Conservation (phyloP, 2,888 invertebrate species). For the Heliconius ismenius region DNA sequence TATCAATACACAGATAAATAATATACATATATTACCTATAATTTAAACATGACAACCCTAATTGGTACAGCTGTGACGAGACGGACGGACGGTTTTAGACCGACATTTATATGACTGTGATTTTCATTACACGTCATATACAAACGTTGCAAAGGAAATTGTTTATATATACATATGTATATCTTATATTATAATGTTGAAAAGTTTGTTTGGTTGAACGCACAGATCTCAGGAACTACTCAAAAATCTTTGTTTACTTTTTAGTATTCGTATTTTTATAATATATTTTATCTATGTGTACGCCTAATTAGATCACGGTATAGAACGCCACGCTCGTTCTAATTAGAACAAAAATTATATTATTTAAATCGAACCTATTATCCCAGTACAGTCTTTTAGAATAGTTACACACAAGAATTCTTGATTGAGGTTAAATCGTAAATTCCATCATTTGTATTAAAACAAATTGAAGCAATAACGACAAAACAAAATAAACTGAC, state of each 20-base stretch:
- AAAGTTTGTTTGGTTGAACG: too few species aligned
- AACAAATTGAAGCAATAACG: background rate
- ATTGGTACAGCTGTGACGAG: constrained; percentile 32
- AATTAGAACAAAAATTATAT: too few species aligned
- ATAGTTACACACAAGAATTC: too few species aligned
- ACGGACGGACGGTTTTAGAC: constrained; percentile 41
- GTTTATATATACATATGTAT: background rate
- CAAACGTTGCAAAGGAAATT: constrained; percentile 6
- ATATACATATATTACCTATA: background rate
- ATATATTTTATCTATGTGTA: too few species aligned
- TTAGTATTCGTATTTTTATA: too few species aligned
- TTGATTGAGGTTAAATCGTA: constrained; percentile 16
- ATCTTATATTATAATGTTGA: background rate
- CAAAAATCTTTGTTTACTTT: too few species aligned
- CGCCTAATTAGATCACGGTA: too few species aligned
- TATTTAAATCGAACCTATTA: too few species aligned
- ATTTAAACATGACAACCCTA: constrained; percentile 23
- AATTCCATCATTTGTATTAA: background rate
- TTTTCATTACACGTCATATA: constrained; percentile 19
- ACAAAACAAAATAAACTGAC: constrained; percentile 5
- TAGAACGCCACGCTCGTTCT: too few species aligned
- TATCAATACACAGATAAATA: background rate
- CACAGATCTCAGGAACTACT: too few species aligned
- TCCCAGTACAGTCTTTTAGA: too few species aligned
- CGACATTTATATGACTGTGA: constrained; percentile 34